phyloP scores from a whole-genome alignment of 2,113 vertebrate genomes.

The Dromiciops gliroides region DNA sequence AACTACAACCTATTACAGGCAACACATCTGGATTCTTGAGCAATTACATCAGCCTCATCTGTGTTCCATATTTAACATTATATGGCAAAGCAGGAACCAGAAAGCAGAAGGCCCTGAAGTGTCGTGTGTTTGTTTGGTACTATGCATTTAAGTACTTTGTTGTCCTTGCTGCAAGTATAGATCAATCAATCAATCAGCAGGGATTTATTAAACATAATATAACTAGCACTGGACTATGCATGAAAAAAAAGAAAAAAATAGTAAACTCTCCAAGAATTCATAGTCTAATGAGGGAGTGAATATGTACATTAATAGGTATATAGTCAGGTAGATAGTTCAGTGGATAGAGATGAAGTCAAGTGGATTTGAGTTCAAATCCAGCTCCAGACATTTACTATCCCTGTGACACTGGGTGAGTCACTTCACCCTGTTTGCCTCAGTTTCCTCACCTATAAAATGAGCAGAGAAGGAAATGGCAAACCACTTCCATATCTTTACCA shows the following conservation, averaged over 20 bases:
- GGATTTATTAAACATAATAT: neutral
- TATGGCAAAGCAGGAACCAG: neutral
- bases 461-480: neutral
- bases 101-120: neutral
- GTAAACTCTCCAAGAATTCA: neutral
- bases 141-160: neutral
- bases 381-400: neutral
- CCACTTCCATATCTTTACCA: neutral
- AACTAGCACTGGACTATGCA: neutral
- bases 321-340: neutral
- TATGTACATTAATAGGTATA: neutral
- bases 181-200: neutral
- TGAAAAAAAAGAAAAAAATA: neutral
- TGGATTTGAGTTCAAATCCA: neutral
- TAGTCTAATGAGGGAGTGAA: neutral
- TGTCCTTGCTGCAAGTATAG: neutral
- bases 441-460: neutral
- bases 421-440: neutral
- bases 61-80: conserved; percentile 1
- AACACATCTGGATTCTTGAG: neutral
- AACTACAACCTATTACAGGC: neutral
- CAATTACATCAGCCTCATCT: neutral
- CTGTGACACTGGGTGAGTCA: neutral
- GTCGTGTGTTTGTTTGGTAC: neutral
- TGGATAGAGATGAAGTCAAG: neutral